Conservation (phyloP, 2,113 vertebrate genomes). For the Lathamus discolor region DNA sequence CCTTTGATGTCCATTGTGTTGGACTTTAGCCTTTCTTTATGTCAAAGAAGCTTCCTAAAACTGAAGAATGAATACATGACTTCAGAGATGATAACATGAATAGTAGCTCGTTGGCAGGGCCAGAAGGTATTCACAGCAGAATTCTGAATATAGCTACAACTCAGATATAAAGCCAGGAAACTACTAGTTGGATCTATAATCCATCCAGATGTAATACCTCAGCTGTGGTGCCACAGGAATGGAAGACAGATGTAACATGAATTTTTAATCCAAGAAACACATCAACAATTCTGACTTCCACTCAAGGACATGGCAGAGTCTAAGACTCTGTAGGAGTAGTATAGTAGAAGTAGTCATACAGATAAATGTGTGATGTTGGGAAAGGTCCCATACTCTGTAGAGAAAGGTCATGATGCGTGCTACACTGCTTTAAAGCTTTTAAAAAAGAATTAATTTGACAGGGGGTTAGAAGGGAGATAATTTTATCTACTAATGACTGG, state of each 20-base stretch:
- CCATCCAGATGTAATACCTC: neutral
- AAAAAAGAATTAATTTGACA: neutral
- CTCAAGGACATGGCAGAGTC: neutral
- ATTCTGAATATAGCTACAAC: neutral
- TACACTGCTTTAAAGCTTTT: neutral
- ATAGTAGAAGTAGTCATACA: neutral
- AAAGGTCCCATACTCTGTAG: neutral
- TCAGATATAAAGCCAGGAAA: neutral
- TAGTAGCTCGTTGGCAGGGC: neutral
- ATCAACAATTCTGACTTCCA: neutral
- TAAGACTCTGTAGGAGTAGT: neutral
- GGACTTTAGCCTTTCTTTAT: neutral
- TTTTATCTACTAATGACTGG: neutral
- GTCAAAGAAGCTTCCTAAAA: neutral
- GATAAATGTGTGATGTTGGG: neutral
- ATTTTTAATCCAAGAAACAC: conserved; percentile 7
- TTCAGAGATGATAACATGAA: neutral
- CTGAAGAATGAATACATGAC: neutral
- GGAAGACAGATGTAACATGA: neutral
- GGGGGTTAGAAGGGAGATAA: neutral
- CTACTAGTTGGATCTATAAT: neutral
- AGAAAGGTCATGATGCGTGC: neutral
- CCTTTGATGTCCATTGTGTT: neutral
- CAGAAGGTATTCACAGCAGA: neutral
- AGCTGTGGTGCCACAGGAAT: neutral